Evolutionary conservation across 2,797 vertebrate species (phyloP), one percentile per base, ranked within the genome.

Genomic region (Spondyliosoma cantharus): DNA sequence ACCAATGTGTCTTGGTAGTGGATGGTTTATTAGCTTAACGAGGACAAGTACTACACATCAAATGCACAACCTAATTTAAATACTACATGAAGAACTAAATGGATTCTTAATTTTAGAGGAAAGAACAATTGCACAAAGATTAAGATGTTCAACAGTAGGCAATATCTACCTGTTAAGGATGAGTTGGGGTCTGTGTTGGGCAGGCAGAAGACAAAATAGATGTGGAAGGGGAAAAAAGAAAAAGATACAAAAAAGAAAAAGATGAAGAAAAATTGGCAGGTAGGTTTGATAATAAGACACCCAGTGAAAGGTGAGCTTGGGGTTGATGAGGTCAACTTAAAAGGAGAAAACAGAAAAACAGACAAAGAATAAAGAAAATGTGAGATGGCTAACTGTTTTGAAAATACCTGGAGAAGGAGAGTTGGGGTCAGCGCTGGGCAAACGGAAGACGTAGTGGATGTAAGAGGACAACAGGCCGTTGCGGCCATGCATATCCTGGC

Each of bases 401-500:
- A 48, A 58, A 58, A 65, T 95, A 99, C 98, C 98, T 96, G 97
- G 97, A 0, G 97, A 99, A 7, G 97, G 96, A 0, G 97, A 96
- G 92, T 96, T 98, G 86, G 97, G 96, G 76, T 97, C 97, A n/a
- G 96, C 96, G 91, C 97, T 98, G 49, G 98, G 98, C 53, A 99
- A 93, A 42, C 97, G 97, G 94, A 99, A 99, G 90, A 99, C 97
- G 0, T 98, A 98, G 90, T 98, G 95, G 92, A 99, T 97, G 78
- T 98, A 99, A 1, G 98, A 98, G 46, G 97, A 97, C 27, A 99
- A 95, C 58, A 99, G 96, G 92, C 95, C 96, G 87, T 98, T 99
- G 74, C 98, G 96, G 52, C 98, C 98, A 0, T 99, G 98, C 94
- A 97, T 97, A 92, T 99, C 98, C 86, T 99, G 98, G 91, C 95